Percentiles rank a stretch among this genome's conserved stretches.
These are phyloP conservation scores for Zygogramma bicolorata DNA, from an alignment of 2,888 invertebrate genomes.

Conservation along the genomic window DNA sequence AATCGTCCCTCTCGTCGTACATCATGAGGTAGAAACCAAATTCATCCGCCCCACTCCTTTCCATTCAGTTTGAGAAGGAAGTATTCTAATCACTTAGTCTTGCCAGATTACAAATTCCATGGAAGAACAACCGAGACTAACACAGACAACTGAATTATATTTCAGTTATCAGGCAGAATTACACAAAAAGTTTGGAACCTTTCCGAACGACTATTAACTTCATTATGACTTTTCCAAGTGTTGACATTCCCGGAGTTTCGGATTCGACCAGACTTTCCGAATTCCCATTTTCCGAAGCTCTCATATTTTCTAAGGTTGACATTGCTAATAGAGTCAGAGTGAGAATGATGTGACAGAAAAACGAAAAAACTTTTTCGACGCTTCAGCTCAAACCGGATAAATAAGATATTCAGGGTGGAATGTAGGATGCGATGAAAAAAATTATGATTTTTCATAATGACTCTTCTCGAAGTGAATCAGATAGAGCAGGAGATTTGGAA, in stretches of 20 bases:
- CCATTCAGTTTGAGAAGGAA: neutral
- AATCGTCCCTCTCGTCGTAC: no score
- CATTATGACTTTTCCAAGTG: neutral
- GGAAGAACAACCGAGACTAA: neutral
- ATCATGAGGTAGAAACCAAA: no score
- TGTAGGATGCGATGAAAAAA: no score
- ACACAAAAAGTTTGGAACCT: neutral
- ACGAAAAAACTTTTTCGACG: neutral
- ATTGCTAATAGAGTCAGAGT: neutral
- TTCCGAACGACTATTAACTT: constrained; percentile 1
- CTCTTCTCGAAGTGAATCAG: no score
- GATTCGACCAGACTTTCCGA: neutral
- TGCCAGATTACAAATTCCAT: neutral
- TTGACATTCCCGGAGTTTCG: neutral
- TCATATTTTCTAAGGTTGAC: neutral
- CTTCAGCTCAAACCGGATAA: neutral
- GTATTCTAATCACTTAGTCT: neutral
- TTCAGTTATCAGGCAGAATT: neutral
- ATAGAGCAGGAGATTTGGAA: no score
- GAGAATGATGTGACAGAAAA: neutral
- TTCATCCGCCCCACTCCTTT: no score
- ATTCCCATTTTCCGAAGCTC: neutral
- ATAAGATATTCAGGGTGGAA: no score
- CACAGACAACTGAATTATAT: neutral
- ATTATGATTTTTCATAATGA: no score